Percentiles rank a stretch among this genome's conserved stretches.
Evolutionary conservation across 2,888 invertebrate genomes (phyloP).

Genomic region (Sesamia inferens): DNA sequence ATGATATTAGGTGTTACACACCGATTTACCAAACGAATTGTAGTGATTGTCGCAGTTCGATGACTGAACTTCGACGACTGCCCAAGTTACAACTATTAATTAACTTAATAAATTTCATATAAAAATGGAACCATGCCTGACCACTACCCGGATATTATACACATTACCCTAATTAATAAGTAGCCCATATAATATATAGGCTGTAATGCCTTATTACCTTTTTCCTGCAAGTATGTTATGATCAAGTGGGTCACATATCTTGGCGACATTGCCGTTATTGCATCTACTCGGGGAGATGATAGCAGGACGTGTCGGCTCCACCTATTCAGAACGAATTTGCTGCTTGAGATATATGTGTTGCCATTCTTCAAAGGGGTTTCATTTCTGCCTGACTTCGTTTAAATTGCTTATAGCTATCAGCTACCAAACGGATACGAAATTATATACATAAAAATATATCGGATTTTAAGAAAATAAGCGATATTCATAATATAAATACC

Average conservation of each 20-base stretch:
- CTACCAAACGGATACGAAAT: conserved; percentile 1
- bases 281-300: conserved; percentile 77
- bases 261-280: conserved; percentile 83
- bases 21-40: not conserved
- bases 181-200: conserved; percentile 32
- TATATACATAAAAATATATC: too few species aligned
- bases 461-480: too few species aligned
- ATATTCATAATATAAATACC: too few species aligned
- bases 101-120: conserved; percentile 3
- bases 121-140: conserved; percentile 5
- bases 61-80: not conserved
- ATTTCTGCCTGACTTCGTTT: conserved; percentile 24
- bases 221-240: conserved; percentile 62
- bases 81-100: not conserved
- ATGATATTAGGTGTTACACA: not conserved
- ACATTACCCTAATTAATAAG: conserved; percentile 53
- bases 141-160: conserved; percentile 5
- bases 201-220: conserved; percentile 54
- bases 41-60: not conserved
- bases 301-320: conserved; percentile 60
- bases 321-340: conserved; percentile 73
- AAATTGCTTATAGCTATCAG: conserved; percentile 14
- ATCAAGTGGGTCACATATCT: conserved; percentile 82
- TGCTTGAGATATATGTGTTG: conserved; percentile 76
- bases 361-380: conserved; percentile 69